Conservation (phyloP, 1,140 invertebrate species). For the Sarcophaga peregrina region DNA sequence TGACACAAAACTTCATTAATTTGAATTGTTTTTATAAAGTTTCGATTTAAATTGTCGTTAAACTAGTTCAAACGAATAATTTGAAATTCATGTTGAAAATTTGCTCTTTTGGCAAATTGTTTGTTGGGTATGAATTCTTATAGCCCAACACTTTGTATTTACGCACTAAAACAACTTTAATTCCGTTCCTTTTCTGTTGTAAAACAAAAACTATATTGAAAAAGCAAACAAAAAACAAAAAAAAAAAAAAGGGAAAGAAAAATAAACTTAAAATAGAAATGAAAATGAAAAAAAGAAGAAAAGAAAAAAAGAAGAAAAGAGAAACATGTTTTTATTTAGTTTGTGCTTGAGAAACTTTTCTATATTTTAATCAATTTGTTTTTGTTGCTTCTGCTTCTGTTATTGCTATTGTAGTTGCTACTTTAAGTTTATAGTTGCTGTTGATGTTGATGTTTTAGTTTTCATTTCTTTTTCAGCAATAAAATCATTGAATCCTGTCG, state of each 20-base stretch:
- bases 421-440: slow-evolving; percentile 27
- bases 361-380: slow-evolving; percentile 42
- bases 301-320: slow-evolving; percentile 6
- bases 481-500: not conserved
- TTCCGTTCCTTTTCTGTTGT: slow-evolving; percentile 1
- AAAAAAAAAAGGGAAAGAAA: too few species aligned
- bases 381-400: not conserved
- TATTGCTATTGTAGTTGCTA: slow-evolving; percentile 18
- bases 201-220: not conserved
- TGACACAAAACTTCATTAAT: too few species aligned
- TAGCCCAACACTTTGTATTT: too few species aligned
- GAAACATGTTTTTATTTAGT: slow-evolving; percentile 38
- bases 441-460: slow-evolving; percentile 36
- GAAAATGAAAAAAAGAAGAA: slow-evolving; percentile 2
- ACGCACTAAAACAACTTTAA: not conserved
- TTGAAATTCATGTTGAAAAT: too few species aligned
- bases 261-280: not conserved
- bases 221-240: too few species aligned
- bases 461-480: not conserved
- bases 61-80: too few species aligned
- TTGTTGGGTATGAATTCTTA: too few species aligned
- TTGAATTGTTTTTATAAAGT: too few species aligned
- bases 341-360: slow-evolving; percentile 39
- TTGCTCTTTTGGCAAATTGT: too few species aligned
- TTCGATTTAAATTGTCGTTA: too few species aligned